Base-by-base conservation (phyloP, 2,888 invertebrate genomes). In the Polyommatus iphigenia region DNA sequence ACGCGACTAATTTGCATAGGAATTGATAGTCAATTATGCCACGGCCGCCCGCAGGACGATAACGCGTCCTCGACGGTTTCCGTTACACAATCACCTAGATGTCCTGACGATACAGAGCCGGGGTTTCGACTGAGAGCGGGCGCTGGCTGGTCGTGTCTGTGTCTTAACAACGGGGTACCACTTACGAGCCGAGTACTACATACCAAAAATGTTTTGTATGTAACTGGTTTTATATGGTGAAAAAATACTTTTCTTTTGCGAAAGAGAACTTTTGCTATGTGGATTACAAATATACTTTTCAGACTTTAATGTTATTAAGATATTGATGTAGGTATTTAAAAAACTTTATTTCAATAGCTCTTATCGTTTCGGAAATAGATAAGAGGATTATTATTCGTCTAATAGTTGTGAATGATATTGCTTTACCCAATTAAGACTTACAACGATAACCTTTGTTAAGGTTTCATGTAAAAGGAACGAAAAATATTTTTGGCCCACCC, bases 31-130 rank as follows among this genome's bases (percentile, higher is more conserved):
- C 89, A 93, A 90, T 91, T 87, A 88, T 90, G 93, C 92, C 93
- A 93, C 85, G 93, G 93, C 81, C 93, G 88, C 93, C 93, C 93
- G 93, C 93, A 93, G 92, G 91, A 92, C 85, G 86, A 85, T 91
- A 93, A 88, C 90, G 87, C 88, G 90, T 85, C 91, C 91, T 91
- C 88, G 90, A 80, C 78, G 81, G 85, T 85, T 90, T 92, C 92
- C 93, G 90, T 76, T 57, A 67, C 67, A 67, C 24, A 20, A 77
- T 72, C 41, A 62, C 72, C 20, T 71, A 87, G 83, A 86, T 89
- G 89, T 92, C 91, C 87, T 90, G 85, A 85, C 92, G 85, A 88
- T 85, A 85, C 91, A 88, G 85, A 88, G 88, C 88, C 90, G 88
- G 88, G 85, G 85, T 85, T 84, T 86, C 85, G 86, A 94, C 93